Conservation (phyloP, 1,140 invertebrate genomes). For the Lepidurus packardi region DNA sequence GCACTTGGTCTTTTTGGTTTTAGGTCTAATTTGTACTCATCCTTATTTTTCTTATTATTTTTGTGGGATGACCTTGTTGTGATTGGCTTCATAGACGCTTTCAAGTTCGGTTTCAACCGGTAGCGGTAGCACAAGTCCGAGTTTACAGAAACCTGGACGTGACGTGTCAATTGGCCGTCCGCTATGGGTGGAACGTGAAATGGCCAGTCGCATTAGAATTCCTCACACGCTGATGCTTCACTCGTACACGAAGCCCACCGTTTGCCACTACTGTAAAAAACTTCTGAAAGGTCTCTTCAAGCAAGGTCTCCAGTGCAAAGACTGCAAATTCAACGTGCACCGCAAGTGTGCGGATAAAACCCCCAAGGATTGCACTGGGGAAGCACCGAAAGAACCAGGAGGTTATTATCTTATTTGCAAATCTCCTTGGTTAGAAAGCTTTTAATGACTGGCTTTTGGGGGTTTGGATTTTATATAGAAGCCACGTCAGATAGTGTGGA, state of each 20-base stretch:
- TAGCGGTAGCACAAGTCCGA: constrained; percentile 33
- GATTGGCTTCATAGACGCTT: background rate
- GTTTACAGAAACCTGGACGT: constrained; percentile 50
- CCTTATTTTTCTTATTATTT: background rate
- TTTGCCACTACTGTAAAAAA: constrained; percentile 93
- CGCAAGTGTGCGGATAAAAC: constrained; percentile 93
- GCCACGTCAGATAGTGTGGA: constrained; percentile 8
- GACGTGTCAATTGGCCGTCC: constrained; percentile 69
- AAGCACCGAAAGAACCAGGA: constrained; percentile 51
- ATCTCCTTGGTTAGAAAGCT: background rate
- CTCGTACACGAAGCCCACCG: constrained; percentile 87
- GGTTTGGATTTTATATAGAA: background rate
- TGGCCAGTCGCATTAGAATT: constrained; percentile 68
- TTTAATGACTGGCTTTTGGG: background rate
- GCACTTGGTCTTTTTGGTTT: too few species aligned
- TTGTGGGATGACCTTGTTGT: constrained; percentile 18
- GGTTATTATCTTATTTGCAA: constrained; percentile 37
- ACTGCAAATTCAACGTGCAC: constrained; percentile 97
- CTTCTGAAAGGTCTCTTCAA: constrained; percentile 91
- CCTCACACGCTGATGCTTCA: constrained; percentile 84
- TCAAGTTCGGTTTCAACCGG: constrained; percentile 31
- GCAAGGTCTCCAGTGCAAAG: constrained; percentile 95
- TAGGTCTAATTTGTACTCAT: background rate
- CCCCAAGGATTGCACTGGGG: constrained; percentile 92
- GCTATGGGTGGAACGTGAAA: constrained; percentile 57